These are phyloP conservation scores for Sylvilagus bachmani DNA, from an alignment of 2,113 vertebrate species.

Conservation along the genomic window DNA sequence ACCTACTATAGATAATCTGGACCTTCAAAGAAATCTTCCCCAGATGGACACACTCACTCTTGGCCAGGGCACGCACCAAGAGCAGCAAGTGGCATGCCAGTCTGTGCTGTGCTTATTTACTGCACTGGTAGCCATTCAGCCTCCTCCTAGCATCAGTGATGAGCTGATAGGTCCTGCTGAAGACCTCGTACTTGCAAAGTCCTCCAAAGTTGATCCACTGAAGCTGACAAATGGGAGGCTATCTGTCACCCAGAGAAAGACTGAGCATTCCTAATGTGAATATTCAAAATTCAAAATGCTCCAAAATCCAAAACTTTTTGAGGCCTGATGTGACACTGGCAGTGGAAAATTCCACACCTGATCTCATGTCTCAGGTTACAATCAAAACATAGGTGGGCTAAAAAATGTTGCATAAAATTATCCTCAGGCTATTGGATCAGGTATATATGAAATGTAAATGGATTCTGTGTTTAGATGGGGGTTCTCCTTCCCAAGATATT, in stretches of 20 bases:
- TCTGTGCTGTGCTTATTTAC: background rate
- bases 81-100: background rate
- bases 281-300: too few species aligned
- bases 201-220: background rate
- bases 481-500: too few species aligned
- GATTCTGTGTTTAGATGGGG: too few species aligned
- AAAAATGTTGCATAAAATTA: too few species aligned
- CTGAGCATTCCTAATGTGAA: too few species aligned
- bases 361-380: too few species aligned
- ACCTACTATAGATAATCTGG: background rate
- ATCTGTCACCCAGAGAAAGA: background rate
- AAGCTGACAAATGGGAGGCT: background rate
- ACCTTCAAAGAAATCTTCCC: slow-evolving; percentile 2
- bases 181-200: slow-evolving; percentile 30
- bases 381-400: too few species aligned
- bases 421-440: too few species aligned
- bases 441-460: too few species aligned
- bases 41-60: background rate
- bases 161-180: background rate
- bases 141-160: background rate
- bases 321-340: too few species aligned
- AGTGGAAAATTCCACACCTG: too few species aligned
- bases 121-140: background rate
- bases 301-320: too few species aligned
- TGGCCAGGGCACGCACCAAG: background rate